Evolutionary conservation across 2,113 vertebrate species (phyloP).

Genomic region (Zeus faber): DNA sequence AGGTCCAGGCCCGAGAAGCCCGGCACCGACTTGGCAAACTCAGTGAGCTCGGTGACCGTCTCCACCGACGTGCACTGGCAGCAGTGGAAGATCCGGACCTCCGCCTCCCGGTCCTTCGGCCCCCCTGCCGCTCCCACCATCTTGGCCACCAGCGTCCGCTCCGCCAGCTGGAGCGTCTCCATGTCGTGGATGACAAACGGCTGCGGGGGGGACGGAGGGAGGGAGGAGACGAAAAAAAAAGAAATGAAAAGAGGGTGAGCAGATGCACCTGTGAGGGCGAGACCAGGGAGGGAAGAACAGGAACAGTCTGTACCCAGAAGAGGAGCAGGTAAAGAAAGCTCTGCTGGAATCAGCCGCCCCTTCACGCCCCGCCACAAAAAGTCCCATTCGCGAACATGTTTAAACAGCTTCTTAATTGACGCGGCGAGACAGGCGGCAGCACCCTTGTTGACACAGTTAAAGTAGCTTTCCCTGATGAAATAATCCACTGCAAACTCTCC

Average conservation of each 20-base stretch:
- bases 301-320: too few relatives aligned
- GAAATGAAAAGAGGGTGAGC: background rate
- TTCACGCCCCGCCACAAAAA: too few relatives aligned
- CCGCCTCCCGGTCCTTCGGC: slow-evolving; percentile 88
- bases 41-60: slow-evolving; percentile 92
- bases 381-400: too few relatives aligned
- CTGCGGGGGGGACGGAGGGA: slow-evolving; percentile 58
- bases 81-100: slow-evolving; percentile 95
- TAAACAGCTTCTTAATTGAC: too few relatives aligned
- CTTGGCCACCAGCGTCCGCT: slow-evolving; percentile 92
- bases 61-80: slow-evolving; percentile 96
- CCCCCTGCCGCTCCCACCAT: slow-evolving; percentile 80
- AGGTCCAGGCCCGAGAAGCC: slow-evolving; percentile 89
- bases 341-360: too few relatives aligned
- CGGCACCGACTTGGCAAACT: slow-evolving; percentile 96
- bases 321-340: too few relatives aligned
- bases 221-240: background rate
- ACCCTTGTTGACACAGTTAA: too few relatives aligned
- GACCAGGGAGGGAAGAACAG: too few relatives aligned
- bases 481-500: too few relatives aligned
- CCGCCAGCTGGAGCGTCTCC: slow-evolving; percentile 93
- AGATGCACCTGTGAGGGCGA: too few relatives aligned
- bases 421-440: too few relatives aligned
- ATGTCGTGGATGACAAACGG: slow-evolving; percentile 98
- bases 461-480: too few relatives aligned